These are phyloP conservation scores for Cephonodes hylas DNA, from an alignment of 2,888 invertebrate genomes.

Conservation along the genomic window DNA sequence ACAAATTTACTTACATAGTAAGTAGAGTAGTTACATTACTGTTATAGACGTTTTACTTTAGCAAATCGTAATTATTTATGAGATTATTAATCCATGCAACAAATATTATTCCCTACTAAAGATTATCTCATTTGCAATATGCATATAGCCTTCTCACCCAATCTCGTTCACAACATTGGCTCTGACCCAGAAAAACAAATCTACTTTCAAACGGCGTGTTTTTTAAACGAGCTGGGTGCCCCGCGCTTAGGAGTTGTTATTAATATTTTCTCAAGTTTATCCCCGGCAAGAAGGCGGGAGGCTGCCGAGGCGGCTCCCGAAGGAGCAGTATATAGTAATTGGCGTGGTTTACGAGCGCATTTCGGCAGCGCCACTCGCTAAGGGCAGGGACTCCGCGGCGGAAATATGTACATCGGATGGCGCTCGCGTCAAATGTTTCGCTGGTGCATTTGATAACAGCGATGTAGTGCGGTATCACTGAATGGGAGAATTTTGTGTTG, in stretches of 20 bases:
- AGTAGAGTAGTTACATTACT: too few species aligned
- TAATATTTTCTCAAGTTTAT: slow-evolving; percentile 9
- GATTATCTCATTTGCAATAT: too few species aligned
- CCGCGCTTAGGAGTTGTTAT: neutral
- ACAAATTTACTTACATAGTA: too few species aligned
- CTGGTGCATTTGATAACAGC: neutral
- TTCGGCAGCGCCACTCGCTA: slow-evolving; percentile 14
- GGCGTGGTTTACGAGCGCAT: slow-evolving; percentile 43
- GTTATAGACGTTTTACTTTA: too few species aligned
- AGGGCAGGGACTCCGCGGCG: neutral
- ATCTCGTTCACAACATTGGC: neutral
- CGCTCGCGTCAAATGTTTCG: neutral
- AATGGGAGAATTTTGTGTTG: too few species aligned
- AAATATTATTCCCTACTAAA: too few species aligned
- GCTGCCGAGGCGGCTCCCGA: slow-evolving; percentile 18
- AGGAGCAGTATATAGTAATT: slow-evolving; percentile 41
- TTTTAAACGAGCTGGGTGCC: neutral
- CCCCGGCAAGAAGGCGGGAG: neutral
- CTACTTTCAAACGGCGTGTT: neutral
- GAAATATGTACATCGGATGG: neutral
- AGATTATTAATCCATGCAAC: too few species aligned
- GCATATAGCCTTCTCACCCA: too few species aligned
- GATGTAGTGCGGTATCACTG: neutral
- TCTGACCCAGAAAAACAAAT: neutral
- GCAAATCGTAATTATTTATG: too few species aligned